Evolutionary conservation across 2,888 invertebrate genomes (phyloP), one percentile per base, ranked within the genome.

Genomic region (Eupithecia dodoneata): DNA sequence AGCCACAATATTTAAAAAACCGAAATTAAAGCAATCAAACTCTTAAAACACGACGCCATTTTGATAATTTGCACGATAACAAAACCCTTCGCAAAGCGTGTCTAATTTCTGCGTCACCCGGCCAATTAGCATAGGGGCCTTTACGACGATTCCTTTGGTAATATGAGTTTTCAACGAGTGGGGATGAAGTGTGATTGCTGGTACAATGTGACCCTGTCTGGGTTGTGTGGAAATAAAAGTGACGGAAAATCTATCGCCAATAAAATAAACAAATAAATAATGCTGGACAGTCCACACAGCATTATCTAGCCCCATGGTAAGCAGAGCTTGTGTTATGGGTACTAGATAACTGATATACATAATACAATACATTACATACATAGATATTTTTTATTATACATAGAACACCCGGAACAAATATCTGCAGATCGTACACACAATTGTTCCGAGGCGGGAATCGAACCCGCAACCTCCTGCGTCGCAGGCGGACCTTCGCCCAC

Each of bases 71-170:
- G 65, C 49, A 52, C 59, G 63, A 59, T 71, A 72, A 63, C 73
- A 74, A 82, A 81, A 72, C 76, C 75, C 63, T 83, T 84, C 80
- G 7, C 74, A 52, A 45, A 44, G 42, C 30, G 67, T 70, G 83
- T 87, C 87, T 84, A 83, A 88, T 88, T 88, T 87, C 85, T 85
- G 79, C 83, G 83, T 72, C 79, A 85, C 87, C 85, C 83, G 82
- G 79, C 82, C 82, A 87, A 87, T 88, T 87, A 88, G 85, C 85
- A 87, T 85, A 83, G 66, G 82, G 67, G 85, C 80, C 81, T 79
- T 80, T 83, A 81, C 80, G 80, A 79, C 82, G 83, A 83, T 75
- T 67, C 83, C 83, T 84, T 87, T 83, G 81, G 87, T 85, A 86
- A 87, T 82, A 81, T 75, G 84, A 85, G 82, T 71, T 63, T 45